phyloP scores from a whole-genome alignment of 2,113 vertebrate genomes.

The Gallinago jamesoni region DNA sequence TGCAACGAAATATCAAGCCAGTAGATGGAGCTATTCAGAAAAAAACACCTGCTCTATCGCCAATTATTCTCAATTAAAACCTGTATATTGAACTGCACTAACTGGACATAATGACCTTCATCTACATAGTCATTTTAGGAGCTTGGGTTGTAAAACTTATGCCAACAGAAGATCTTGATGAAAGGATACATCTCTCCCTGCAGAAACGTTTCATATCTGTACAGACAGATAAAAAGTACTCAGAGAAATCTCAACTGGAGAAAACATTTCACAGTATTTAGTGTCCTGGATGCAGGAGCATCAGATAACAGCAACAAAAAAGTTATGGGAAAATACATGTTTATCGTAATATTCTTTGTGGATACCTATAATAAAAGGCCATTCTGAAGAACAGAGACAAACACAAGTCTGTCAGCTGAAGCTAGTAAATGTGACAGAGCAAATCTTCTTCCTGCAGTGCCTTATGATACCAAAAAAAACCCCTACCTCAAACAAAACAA shows the following conservation, averaged over 20 bases:
- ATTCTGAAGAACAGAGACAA: neutral
- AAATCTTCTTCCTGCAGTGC: neutral
- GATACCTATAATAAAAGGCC: neutral
- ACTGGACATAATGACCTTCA: neutral
- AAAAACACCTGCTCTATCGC: neutral
- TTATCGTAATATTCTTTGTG: neutral
- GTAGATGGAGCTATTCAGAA: neutral
- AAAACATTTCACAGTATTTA: neutral
- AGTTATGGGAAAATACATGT: neutral
- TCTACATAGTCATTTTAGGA: neutral
- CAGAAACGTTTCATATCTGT: neutral
- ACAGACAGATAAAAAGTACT: neutral
- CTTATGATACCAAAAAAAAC: neutral
- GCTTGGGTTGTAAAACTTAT: neutral
- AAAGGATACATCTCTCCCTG: neutral
- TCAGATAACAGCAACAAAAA: neutral
- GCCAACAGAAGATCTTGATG: neutral
- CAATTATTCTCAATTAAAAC: neutral
- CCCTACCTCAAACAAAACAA: neutral
- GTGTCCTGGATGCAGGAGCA: neutral
- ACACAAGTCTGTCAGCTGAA: neutral
- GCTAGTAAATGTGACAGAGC: neutral
- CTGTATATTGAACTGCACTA: neutral
- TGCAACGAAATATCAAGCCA: neutral
- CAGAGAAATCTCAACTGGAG: neutral